Evolutionary conservation across 2,113 vertebrate species (phyloP).

Genomic region (Connochaetes taurinus): DNA sequence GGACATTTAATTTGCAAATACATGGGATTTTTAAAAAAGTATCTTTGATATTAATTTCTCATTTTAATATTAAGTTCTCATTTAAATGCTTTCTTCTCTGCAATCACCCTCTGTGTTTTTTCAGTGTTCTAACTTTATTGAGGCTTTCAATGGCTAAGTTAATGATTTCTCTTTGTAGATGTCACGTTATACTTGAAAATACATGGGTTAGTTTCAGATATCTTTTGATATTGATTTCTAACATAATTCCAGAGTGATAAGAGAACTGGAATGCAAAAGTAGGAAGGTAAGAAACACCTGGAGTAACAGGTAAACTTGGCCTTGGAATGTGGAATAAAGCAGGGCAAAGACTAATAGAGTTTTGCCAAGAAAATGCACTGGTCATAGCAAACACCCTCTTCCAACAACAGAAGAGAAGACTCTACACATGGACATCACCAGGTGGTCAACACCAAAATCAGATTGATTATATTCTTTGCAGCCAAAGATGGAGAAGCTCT

Average conservation of each 20-base stretch:
- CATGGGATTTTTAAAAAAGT: background rate
- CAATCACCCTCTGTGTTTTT: background rate
- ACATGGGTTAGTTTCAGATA: background rate
- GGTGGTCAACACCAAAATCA: too few species aligned
- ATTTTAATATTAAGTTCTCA: background rate
- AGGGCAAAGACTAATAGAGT: too few species aligned
- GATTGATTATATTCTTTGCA: too few species aligned
- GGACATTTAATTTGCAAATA: background rate
- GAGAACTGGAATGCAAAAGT: background rate
- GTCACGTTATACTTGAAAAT: background rate
- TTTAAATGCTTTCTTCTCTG: background rate
- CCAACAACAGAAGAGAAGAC: too few species aligned
- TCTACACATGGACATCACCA: too few species aligned
- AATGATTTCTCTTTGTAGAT: background rate
- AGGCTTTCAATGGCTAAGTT: background rate
- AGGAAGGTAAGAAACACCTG: too few species aligned
- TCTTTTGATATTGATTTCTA: background rate
- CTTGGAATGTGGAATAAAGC: too few species aligned
- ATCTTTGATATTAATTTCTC: background rate
- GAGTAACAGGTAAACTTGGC: too few species aligned
- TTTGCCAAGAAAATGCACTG: too few species aligned
- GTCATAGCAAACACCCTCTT: too few species aligned
- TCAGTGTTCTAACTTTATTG: background rate
- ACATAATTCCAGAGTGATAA: background rate
- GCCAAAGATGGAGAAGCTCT: too few species aligned